Evolutionary conservation across 2,113 vertebrate genomes (phyloP).

Genomic region (Piprites chloris): DNA sequence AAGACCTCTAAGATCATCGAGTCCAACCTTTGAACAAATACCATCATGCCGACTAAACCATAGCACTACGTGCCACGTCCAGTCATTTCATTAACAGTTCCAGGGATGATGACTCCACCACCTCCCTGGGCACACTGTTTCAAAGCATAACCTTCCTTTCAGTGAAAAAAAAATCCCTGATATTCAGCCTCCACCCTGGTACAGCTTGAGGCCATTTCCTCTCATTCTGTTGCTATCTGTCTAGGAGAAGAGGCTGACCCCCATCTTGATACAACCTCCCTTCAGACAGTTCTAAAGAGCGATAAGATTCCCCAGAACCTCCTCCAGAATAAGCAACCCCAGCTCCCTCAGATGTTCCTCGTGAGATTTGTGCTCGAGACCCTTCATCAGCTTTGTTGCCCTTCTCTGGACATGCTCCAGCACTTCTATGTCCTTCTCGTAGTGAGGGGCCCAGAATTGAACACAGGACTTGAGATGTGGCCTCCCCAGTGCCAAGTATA

Average conservation of each 20-base stretch:
- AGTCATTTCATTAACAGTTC: neutral
- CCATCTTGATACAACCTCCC: neutral
- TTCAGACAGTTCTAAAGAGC: neutral
- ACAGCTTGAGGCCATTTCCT: neutral
- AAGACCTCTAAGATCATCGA: neutral
- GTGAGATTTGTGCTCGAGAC: neutral
- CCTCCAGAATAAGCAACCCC: neutral
- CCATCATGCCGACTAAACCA: neutral
- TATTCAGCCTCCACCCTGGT: neutral
- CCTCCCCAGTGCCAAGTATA: neutral
- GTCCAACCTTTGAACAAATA: neutral
- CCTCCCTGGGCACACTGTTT: neutral
- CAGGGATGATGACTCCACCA: neutral
- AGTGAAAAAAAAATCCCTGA: neutral
- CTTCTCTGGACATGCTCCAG: rapidly evolving
- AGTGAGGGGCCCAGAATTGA: neutral
- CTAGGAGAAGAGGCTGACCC: neutral
- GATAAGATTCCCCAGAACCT: too few species aligned
- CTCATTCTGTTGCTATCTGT: neutral
- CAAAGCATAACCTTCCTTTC: neutral
- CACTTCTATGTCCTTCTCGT: too few species aligned
- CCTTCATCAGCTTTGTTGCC: neutral
- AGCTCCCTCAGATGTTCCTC: neutral
- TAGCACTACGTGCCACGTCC: neutral
- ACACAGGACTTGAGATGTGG: neutral